A percentile compares a stretch with the other conserved stretches of the same genome.
phyloP scores from a whole-genome alignment of 2,113 vertebrate genomes.

The Macrotis lagotis region DNA sequence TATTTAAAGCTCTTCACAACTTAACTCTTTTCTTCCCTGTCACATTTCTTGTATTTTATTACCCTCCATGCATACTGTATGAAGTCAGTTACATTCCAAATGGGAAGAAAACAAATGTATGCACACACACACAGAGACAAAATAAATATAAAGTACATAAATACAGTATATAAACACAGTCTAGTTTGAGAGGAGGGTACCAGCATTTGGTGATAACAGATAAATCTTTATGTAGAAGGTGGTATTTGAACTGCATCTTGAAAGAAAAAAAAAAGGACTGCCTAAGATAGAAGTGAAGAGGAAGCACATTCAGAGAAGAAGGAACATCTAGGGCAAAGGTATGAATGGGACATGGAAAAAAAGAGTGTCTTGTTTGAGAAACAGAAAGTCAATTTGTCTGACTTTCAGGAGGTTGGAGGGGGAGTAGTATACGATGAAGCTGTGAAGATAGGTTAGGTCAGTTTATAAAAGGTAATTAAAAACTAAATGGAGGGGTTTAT shows the following conservation, averaged over 20 bases:
- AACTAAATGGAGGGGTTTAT: not conserved
- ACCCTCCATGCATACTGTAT: too few species aligned
- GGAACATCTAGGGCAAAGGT: not conserved
- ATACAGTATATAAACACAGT: not conserved
- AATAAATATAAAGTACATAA: not conserved
- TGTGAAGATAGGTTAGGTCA: not conserved
- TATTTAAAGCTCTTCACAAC: too few species aligned
- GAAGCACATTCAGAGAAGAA: not conserved
- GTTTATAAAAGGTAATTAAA: not conserved
- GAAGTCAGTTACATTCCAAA: not conserved
- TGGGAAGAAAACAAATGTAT: not conserved
- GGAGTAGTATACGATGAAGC: not conserved
- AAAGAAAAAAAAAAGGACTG: not conserved
- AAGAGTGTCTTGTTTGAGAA: not conserved
- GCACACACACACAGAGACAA: not conserved
- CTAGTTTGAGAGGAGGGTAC: not conserved
- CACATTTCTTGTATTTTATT: too few species aligned
- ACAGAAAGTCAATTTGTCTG: not conserved
- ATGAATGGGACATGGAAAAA: not conserved
- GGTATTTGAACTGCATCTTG: not conserved
- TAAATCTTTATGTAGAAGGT: not conserved
- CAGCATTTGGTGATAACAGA: not conserved
- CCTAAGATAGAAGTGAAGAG: not conserved
- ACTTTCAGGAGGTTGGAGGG: not conserved
- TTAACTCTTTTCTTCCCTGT: too few species aligned